Base-by-base conservation (phyloP, 2,113 vertebrate species). In the Microtus montanus region DNA sequence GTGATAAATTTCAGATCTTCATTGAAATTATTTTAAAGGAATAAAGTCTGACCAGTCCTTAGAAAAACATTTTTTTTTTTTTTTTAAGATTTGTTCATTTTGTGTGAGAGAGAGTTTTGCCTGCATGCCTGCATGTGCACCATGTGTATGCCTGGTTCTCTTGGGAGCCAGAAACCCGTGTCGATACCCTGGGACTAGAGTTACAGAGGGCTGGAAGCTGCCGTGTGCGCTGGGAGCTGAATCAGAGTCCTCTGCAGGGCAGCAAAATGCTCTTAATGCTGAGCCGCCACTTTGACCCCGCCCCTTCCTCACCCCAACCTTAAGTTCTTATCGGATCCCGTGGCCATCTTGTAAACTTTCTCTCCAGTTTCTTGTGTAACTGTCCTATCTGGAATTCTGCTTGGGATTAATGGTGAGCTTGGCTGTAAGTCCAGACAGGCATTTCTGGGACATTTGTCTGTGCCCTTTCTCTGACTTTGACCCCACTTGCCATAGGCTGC, bases 201-300 rank as follows among this genome's bases (percentile, higher is more conserved):
- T 30, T 77, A 47, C 11, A 47, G 74, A 47, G 8, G 44, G 74
- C 7, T 30, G 44, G 47, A 44, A 77, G 44, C 41, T 44, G 41
- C 44, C 3, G 0, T 26, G 41, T 41, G 26, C 28, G 74, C 44
- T 47, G 44, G 74, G 74, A 47, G 41, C 74, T 47, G 74, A 15
- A 41, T 38, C n/a, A 2, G 71, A 30, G 74, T 15, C 44, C 74
- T 77, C 74, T 77, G 74, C 44, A 77, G 44, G 30, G 74, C 44
- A 77, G 41, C 12, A 6, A 47, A 47, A 44, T 28, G 74, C 41
- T 2, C 41, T 30, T 77, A 47, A 30, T 2, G 2, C n/a, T 17
- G 58, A 30, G 58, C 14, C 1, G 2, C 35, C 0, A 3, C n/a
- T 10, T 38, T 26, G 3, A n/a, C n/a, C n/a, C 6, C 1, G 15